Base-by-base conservation (phyloP, 2,797 vertebrate genomes). In the Arnoldichthys spilopterus region DNA sequence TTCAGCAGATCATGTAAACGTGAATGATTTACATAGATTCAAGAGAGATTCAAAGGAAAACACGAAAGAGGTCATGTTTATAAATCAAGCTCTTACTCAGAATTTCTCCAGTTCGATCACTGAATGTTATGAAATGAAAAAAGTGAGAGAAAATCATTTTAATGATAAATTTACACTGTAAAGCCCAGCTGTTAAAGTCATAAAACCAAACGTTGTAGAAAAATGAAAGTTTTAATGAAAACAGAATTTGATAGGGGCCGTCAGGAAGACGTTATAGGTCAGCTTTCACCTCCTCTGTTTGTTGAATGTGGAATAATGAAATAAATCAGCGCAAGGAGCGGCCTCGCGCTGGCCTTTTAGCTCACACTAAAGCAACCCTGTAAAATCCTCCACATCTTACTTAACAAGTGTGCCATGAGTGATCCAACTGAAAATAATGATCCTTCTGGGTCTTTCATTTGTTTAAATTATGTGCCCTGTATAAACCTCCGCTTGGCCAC, bases 121-220 rank as follows among this genome's bases (percentile, higher is more conserved):
- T 24, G 3, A 72, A 63, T 16, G 15, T 56, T 49, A 49, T 9
- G 28, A 90, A 92, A 93, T 43, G 92, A 93, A 92, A 93, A 93
- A 92, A 61, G 40, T 3, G 34, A 37, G 34, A 37, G 34, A 58
- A 58, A 68, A 56, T 22, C 88, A 26, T 89, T 94, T 91, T 90
- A 93, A 86, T 93, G 93, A 94, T 94, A 89, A 90, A 93, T 93
- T 95, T 93, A 93, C 90, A 87, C 84, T 87, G 90, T 87, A 89
- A 86, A 93, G 89, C 84, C 53, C 34, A 87, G 89, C 91, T 91
- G 91, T 88, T 89, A 92, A 92, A 92, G 93, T 92, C 87, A 84
- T 88, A 89, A 87, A 64, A 74, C 22, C 43, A 40, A 61, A 67
- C 28, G n/a, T 62, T 70, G 78, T 76, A 82, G 91, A 76, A 74